Conservation (phyloP, 2,113 vertebrate species). For the Tringa solitaria region DNA sequence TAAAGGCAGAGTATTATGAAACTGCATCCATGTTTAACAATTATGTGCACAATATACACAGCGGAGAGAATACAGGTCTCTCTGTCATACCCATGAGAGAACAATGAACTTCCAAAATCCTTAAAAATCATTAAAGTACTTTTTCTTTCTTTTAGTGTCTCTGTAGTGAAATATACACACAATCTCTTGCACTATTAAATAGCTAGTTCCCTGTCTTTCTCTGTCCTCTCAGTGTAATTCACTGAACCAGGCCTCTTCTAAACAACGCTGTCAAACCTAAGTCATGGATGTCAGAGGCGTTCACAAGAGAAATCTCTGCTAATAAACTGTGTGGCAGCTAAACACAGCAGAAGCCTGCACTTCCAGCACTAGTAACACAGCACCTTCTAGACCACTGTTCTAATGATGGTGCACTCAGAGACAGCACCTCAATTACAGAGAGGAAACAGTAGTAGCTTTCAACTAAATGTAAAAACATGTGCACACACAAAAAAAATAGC, state of each 20-base stretch:
- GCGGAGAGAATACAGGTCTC: background rate
- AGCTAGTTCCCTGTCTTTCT: background rate
- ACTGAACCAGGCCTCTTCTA: background rate
- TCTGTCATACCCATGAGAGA: background rate
- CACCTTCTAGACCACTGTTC: background rate
- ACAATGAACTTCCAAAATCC: background rate
- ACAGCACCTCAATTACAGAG: background rate
- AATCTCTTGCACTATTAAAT: background rate
- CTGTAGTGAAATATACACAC: background rate
- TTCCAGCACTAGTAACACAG: background rate
- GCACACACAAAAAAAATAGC: background rate
- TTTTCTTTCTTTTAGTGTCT: background rate
- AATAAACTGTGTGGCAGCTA: background rate
- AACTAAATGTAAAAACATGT: background rate
- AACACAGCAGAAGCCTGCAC: background rate
- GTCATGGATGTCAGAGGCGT: background rate
- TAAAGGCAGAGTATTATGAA: background rate
- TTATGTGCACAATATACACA: fast-evolving
- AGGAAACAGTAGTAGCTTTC: background rate
- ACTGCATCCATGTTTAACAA: background rate
- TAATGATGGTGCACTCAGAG: background rate
- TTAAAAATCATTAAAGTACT: background rate
- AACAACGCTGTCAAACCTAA: background rate
- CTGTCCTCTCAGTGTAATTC: background rate
- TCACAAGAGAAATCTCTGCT: background rate